Evolutionary conservation across 2,113 vertebrate species (phyloP), one percentile per base, ranked within the genome.

Genomic region (Todiramphus chloris): DNA sequence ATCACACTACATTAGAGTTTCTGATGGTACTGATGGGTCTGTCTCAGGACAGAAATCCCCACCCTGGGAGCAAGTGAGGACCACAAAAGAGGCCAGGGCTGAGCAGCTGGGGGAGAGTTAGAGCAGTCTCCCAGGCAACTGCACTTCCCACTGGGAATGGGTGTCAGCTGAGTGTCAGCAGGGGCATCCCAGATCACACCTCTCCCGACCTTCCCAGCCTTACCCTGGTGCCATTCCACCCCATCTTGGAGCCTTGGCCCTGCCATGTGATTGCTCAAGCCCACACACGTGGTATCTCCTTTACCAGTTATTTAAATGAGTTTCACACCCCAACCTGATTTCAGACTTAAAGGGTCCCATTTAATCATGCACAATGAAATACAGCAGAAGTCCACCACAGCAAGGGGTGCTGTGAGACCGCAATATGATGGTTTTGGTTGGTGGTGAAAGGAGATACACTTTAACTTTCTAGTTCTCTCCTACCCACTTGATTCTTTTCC

Each of bases 171-270:
- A 70, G 24, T 2, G 66, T 72, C 62, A 16, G 37, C 2, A 20
- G 27, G 10, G 30, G 11, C 81, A 72, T 5, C 35, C 11, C 69
- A 72, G 43, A 37, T 41, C 69, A 31, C 19, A 4, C 9, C 43
- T 59, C 33, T 50, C n/a, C 86, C 73, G 66, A 28, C 16, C 30
- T 75, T 46, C 37, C 41, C 60, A n/a, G 72, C 35, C 59, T 39
- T 14, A 58, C 9, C 21, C 58, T 48, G 35, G 50, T 5, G 0
- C 16, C 44, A 28, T 5, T 1, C 5, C 18, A n/a, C 7, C 21
- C 43, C 16, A n/a, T 6, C 16, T 39, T 30, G 10, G 20, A 0
- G 1, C 50, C 77, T 53, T 1, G 0, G 37, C 62, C 17, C 31
- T 74, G 44, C 24, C 27, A 0, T 0, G 9, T 23, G 50, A 11